Conservation (phyloP, 2,113 vertebrate genomes). For the Arizona elegans region DNA sequence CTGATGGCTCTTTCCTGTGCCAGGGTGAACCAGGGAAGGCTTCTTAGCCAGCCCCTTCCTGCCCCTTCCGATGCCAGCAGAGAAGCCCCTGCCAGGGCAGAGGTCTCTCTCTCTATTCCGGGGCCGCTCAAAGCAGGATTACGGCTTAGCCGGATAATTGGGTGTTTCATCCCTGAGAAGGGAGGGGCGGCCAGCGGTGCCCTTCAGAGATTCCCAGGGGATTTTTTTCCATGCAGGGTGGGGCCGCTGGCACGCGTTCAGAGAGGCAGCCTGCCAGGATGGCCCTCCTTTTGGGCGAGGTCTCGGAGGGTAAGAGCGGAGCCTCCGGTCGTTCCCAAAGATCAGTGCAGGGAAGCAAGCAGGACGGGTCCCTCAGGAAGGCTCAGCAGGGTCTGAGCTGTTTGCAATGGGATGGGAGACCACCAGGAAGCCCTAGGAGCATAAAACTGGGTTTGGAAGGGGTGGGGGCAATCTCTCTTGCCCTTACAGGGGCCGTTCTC, state of each 20-base stretch:
- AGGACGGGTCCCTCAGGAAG: not conserved
- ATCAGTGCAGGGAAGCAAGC: not conserved
- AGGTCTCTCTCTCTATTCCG: constrained; percentile 44
- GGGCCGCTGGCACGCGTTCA: constrained; percentile 42
- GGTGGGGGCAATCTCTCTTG: too few species aligned
- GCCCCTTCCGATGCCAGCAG: not conserved
- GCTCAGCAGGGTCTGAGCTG: not conserved
- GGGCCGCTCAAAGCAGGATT: constrained; percentile 55
- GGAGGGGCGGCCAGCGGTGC: constrained; percentile 22
- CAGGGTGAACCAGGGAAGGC: too few species aligned
- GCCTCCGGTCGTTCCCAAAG: not conserved
- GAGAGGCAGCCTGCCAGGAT: constrained; percentile 13
- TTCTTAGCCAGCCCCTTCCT: not conserved
- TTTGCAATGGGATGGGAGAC: not conserved
- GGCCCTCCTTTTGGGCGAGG: not conserved
- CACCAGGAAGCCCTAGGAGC: not conserved
- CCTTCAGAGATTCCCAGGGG: constrained; percentile 51
- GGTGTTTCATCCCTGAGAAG: constrained; percentile 20
- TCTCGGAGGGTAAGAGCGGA: not conserved
- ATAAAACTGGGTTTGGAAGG: not conserved
- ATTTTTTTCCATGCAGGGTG: constrained; percentile 35
- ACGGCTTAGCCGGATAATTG: constrained; percentile 67
- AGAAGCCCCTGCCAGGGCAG: not conserved
- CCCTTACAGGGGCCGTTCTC: not conserved
- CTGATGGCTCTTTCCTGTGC: too few species aligned